phyloP scores from a whole-genome alignment of 2,797 vertebrate genomes.

The Parotocinclus haroldoi region DNA sequence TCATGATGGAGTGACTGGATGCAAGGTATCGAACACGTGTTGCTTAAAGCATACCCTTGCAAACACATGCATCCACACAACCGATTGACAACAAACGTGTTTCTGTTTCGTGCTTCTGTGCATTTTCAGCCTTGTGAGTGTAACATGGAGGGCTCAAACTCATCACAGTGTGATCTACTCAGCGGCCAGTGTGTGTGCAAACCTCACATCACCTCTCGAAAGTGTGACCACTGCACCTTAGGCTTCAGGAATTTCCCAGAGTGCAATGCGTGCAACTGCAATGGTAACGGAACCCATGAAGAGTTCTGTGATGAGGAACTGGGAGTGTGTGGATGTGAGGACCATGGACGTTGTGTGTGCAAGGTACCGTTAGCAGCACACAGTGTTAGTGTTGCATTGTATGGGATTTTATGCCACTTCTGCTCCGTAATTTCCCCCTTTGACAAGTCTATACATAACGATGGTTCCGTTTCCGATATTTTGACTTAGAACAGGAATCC shows the following conservation, averaged over 20 bases:
- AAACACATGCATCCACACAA: constrained; percentile 6
- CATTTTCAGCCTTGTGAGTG: constrained; percentile 80
- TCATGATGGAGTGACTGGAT: constrained; percentile 73
- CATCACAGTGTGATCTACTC: constrained; percentile 69
- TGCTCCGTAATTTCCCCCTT: too few species aligned
- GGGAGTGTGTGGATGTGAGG: constrained; percentile 78
- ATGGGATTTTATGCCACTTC: too few species aligned
- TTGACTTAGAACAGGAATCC: too few species aligned
- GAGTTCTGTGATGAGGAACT: constrained; percentile 70
- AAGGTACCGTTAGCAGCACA: constrained; percentile 69
- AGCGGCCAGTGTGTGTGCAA: constrained; percentile 81
- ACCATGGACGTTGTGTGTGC: constrained; percentile 80
- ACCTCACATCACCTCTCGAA: constrained; percentile 68
- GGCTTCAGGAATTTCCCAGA: constrained; percentile 83
- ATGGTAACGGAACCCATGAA: constrained; percentile 72
- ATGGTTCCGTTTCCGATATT: too few species aligned
- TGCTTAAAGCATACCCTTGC: not conserved
- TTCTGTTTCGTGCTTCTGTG: constrained; percentile 13
- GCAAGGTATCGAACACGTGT: constrained; percentile 73
- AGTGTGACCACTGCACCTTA: constrained; percentile 75
- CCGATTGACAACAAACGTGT: not conserved
- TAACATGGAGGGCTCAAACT: constrained; percentile 70
- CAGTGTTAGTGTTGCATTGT: constrained; percentile 1
- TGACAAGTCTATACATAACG: too few species aligned
- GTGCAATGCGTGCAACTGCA: constrained; percentile 83